Base-by-base conservation (phyloP, 2,888 invertebrate species). In the Lutraria lutraria region DNA sequence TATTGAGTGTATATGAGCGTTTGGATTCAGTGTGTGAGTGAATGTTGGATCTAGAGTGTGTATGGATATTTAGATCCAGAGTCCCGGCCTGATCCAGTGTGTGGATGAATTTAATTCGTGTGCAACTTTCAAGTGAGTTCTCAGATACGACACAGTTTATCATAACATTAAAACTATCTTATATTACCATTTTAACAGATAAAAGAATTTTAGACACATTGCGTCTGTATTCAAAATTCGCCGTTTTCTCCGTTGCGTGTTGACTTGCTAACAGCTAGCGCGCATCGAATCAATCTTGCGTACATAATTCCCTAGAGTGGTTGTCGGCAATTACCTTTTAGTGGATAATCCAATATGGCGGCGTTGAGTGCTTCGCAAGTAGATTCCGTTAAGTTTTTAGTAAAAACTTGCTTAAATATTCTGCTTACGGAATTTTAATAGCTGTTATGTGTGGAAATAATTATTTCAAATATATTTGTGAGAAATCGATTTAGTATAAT, bases 331-430 rank as follows among this genome's bases (percentile, higher is more conserved):
- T 83, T 84, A 84, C 84, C 84, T 76, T 83, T 80, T 34, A 88
- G 86, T 86, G 83, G 89, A 89, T 86, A 81, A 91, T 88, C 91
- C 91, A 91, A 89, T 85, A 91, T 91, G 91, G 91, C 91, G 91
- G 88, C 84, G 63, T 31, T 68, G 85, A 89, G 89, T 88, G 86
- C 79, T 25, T 29, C 53, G 84, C 84, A 52, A 53, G 52, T 19
- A 76, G 15, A 34, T 76, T 31, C 76, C 16, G 34, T 34, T 76
- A 76, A 25, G 31, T 76, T 76, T 76, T 31, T 76, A 19, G 13
- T 76, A 16, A 16, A 76, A 34, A 76, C 34, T 19, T 68, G 63
- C 63, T 25, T 68, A 68, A 68, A 25, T 68, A n/a, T 68, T 68
- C 63, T 68, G n/a, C 25, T 12, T 25, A 68, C 25, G 63, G 63